Evolutionary conservation across 2,888 invertebrate species (phyloP).

Genomic region (Pyrrhia umbra): DNA sequence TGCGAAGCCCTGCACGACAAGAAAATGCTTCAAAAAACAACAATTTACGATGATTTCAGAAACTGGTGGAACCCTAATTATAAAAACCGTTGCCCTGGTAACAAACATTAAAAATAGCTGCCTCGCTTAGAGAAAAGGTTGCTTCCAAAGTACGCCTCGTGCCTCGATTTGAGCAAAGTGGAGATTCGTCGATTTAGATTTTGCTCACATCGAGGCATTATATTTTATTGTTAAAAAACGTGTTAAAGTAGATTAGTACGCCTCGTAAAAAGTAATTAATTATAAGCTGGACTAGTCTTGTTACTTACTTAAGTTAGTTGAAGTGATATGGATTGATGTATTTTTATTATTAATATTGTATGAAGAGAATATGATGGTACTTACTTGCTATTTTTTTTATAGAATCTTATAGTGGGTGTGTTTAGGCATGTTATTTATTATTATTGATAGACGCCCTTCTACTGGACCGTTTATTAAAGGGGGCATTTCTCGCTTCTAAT

Average conservation of each 20-base stretch:
- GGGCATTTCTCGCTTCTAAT: too few relatives aligned
- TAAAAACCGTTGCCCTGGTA: slow-evolving; percentile 43
- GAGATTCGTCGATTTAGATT: not conserved
- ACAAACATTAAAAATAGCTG: slow-evolving; percentile 1
- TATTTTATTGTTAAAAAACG: not conserved
- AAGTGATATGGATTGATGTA: too few relatives aligned
- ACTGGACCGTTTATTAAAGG: too few relatives aligned
- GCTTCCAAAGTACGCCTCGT: slow-evolving; percentile 12
- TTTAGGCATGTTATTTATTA: too few relatives aligned
- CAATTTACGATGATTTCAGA: slow-evolving; percentile 73
- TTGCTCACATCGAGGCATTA: not conserved
- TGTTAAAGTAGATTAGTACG: not conserved
- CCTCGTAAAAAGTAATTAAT: not conserved
- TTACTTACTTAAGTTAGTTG: not conserved
- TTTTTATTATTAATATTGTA: too few relatives aligned
- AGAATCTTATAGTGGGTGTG: too few relatives aligned
- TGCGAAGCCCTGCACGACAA: slow-evolving; percentile 76
- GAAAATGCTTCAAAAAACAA: slow-evolving; percentile 56
- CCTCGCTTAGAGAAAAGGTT: not conserved
- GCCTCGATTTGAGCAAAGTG: slow-evolving; percentile 11
- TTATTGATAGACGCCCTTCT: too few relatives aligned
- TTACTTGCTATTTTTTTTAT: too few relatives aligned
- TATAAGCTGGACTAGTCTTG: not conserved
- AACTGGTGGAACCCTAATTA: slow-evolving; percentile 78
- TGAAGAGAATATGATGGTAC: too few relatives aligned